Evolutionary conservation across 2,113 vertebrate genomes (phyloP).

Genomic region (Pygoscelis antarcticus): DNA sequence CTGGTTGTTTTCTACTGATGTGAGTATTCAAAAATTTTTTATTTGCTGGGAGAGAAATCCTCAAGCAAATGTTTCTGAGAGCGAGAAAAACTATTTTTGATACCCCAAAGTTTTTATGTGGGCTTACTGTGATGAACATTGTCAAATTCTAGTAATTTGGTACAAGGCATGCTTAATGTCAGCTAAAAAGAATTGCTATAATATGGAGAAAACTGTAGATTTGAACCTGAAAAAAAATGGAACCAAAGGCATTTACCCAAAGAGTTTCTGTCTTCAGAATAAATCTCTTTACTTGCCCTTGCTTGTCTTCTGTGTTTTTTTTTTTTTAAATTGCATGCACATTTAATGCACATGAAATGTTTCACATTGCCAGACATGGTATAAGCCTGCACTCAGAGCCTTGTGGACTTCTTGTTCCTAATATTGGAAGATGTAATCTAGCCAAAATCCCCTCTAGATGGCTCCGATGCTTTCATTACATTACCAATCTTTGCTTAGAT

Average conservation of each 20-base stretch:
- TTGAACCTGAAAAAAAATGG: neutral
- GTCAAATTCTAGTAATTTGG: neutral
- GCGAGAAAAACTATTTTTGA: neutral
- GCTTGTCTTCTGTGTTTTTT: neutral
- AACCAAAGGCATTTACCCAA: neutral
- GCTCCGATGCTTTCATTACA: neutral
- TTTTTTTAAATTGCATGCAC: neutral
- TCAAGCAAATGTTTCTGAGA: neutral
- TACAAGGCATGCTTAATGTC: neutral
- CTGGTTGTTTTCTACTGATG: neutral
- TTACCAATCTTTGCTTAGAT: neutral
- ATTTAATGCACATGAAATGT: neutral
- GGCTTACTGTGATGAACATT: neutral
- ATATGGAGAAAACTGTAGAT: neutral
- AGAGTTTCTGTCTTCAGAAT: neutral
- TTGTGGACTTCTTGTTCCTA: neutral
- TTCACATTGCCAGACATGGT: neutral
- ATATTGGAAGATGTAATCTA: neutral
- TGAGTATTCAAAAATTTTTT: neutral
- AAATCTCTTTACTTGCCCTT: neutral
- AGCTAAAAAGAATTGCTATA: neutral
- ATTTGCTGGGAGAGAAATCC: neutral
- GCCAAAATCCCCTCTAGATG: slow-evolving; percentile 14
- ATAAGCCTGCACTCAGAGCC: neutral
- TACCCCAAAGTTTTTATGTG: neutral